These are phyloP conservation scores for Acrobasis suavella DNA, from an alignment of 2,888 invertebrate species.

Conservation along the genomic window DNA sequence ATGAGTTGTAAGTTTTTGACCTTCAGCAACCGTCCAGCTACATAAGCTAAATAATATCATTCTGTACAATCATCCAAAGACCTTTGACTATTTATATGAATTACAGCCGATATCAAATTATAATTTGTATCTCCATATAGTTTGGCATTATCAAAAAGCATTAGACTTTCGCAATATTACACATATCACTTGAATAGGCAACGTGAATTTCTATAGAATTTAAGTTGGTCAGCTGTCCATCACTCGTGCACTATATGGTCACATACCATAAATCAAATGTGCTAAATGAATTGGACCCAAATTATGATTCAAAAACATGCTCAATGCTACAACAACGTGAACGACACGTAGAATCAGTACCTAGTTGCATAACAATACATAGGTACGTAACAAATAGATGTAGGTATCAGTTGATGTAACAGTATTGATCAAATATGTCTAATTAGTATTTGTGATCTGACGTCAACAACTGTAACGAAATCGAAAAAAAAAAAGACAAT, in stretches of 20 bases:
- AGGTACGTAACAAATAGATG: neutral
- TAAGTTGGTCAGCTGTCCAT: constrained; percentile 15
- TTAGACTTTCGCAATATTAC: neutral
- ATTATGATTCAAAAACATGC: neutral
- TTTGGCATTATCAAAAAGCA: constrained; percentile 30
- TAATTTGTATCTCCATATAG: constrained; percentile 36
- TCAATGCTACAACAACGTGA: neutral
- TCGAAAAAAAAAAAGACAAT: no score
- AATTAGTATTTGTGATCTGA: no score
- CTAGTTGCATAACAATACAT: neutral
- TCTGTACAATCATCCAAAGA: no score
- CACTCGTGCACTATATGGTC: constrained; percentile 20
- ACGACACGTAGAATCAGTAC: neutral
- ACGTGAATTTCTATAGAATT: neutral
- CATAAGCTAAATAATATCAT: no score
- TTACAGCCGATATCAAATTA: no score
- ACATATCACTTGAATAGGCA: neutral
- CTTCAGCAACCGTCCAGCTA: constrained; percentile 41
- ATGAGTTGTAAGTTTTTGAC: constrained; percentile 52
- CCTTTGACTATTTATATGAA: no score
- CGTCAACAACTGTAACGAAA: no score
- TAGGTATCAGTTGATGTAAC: neutral
- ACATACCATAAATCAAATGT: constrained; percentile 16
- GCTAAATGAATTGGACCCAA: constrained; percentile 4
- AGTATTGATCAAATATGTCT: neutral